Conservation (phyloP, 2,888 invertebrate genomes). For the Drosophila barbarae region DNA sequence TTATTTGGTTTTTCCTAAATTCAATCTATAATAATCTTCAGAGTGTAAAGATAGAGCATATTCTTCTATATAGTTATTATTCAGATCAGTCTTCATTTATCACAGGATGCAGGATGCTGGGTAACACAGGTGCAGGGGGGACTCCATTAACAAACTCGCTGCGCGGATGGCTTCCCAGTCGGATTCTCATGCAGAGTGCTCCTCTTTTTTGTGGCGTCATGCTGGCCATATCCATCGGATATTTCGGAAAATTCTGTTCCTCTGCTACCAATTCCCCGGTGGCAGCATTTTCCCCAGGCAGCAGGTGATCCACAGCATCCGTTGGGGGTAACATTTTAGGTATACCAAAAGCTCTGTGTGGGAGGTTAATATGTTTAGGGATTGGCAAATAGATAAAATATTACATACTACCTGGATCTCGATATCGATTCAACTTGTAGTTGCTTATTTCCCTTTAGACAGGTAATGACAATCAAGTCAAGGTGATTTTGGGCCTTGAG, state of each 20-base stretch:
- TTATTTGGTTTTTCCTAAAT: too few relatives aligned
- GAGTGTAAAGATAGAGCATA: background rate
- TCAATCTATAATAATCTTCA: background rate
- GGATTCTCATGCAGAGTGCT: background rate
- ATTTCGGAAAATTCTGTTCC: background rate
- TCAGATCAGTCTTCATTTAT: background rate
- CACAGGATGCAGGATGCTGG: background rate
- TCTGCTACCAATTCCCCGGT: background rate
- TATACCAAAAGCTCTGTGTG: background rate
- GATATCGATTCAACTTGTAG: background rate
- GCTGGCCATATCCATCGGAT: background rate
- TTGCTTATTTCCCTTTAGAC: background rate
- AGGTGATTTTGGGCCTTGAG: background rate
- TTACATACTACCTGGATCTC: background rate
- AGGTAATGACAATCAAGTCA: background rate
- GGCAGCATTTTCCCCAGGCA: background rate
- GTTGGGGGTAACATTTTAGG: background rate
- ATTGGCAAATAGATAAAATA: background rate
- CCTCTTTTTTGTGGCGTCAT: background rate
- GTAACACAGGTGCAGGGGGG: background rate
- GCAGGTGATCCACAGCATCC: too few relatives aligned
- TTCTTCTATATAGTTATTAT: background rate
- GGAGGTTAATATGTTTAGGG: too few relatives aligned
- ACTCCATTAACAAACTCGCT: constrained; percentile 3
- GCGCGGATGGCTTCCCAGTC: background rate